Evolutionary conservation across 2,888 invertebrate species (phyloP).

Genomic region (Apodemia hepburni): DNA sequence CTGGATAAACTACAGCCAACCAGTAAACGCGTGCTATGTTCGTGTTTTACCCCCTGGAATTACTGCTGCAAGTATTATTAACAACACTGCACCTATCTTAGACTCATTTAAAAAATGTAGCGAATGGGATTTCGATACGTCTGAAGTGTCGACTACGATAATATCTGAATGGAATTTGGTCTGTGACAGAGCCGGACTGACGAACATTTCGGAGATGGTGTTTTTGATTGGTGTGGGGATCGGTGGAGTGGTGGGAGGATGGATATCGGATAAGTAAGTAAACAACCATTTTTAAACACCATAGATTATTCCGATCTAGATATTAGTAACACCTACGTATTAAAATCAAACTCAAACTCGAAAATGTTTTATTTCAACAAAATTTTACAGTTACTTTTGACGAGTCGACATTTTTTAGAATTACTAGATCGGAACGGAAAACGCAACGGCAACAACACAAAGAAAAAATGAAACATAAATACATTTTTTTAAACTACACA

Average conservation of each 20-base stretch:
- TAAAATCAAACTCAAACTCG: too few relatives aligned
- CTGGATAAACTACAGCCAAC: slow-evolving; percentile 86
- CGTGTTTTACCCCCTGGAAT: slow-evolving; percentile 60
- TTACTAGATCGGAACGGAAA: neutral
- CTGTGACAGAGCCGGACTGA: slow-evolving; percentile 85
- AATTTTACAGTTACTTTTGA: too few relatives aligned
- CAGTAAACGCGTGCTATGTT: slow-evolving; percentile 79
- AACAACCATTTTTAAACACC: neutral
- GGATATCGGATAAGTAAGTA: slow-evolving; percentile 85
- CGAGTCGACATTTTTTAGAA: too few relatives aligned
- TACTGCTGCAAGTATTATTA: slow-evolving; percentile 57
- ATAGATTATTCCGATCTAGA: too few relatives aligned
- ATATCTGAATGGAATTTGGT: slow-evolving; percentile 89
- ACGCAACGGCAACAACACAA: too few relatives aligned
- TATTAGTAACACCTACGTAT: too few relatives aligned
- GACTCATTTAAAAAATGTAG: slow-evolving; percentile 72
- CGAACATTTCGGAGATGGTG: slow-evolving; percentile 87
- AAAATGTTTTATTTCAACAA: too few relatives aligned
- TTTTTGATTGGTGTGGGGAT: slow-evolving; percentile 88
- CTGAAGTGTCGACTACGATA: slow-evolving; percentile 82
- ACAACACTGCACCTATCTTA: slow-evolving; percentile 56
- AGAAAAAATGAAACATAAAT: too few relatives aligned
- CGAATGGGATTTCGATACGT: slow-evolving; percentile 81
- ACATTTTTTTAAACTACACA: too few relatives aligned
- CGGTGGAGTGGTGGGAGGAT: slow-evolving; percentile 89